Percentiles rank a stretch among this genome's conserved stretches.
Conservation (phyloP, 2,888 invertebrate genomes). For the Eupsilia transversa region DNA sequence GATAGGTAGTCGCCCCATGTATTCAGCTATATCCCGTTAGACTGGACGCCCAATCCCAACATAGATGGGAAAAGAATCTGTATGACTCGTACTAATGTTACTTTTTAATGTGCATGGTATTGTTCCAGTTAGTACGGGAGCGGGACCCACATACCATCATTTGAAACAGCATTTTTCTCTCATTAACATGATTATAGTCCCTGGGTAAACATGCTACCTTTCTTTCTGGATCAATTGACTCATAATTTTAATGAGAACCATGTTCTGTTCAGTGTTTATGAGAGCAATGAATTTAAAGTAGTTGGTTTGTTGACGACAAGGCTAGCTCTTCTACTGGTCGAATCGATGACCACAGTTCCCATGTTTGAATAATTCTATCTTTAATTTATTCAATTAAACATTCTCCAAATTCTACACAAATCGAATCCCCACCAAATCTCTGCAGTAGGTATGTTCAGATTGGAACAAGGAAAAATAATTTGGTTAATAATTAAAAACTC, state of each 20-base stretch:
- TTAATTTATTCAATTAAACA: slow-evolving; percentile 22
- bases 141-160: background rate
- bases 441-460: background rate
- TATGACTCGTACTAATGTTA: background rate
- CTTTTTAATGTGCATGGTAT: background rate
- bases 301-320: background rate
- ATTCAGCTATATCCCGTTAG: too few relatives aligned
- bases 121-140: background rate
- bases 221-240: too few relatives aligned
- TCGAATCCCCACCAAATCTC: background rate
- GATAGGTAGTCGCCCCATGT: too few relatives aligned
- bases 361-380: slow-evolving; percentile 5
- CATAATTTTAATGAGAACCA: background rate
- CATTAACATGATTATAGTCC: slow-evolving; percentile 3
- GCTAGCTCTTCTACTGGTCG: background rate
- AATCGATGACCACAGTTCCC: slow-evolving; percentile 4
- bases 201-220: background rate
- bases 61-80: too few relatives aligned
- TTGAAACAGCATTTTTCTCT: background rate
- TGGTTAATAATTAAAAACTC: too few relatives aligned
- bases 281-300: background rate
- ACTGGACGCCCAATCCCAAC: too few relatives aligned
- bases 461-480: background rate
- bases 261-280: too few relatives aligned
- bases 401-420: background rate